These are phyloP conservation scores for Xanthia togata DNA, from an alignment of 2,888 invertebrate genomes.

Conservation along the genomic window DNA sequence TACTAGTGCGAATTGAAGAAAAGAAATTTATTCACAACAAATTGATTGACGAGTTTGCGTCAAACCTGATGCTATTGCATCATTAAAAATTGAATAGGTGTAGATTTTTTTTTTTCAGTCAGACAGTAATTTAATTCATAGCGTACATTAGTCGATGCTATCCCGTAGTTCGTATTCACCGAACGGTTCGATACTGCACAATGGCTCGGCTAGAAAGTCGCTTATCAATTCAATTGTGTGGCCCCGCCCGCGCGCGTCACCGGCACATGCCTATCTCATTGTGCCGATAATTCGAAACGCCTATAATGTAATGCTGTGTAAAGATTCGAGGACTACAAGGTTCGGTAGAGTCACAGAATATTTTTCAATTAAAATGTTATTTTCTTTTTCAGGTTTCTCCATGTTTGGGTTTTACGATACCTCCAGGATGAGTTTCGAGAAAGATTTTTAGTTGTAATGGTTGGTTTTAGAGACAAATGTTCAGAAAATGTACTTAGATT, in stretches of 20 bases:
- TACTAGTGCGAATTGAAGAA: neutral
- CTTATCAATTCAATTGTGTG: conserved; percentile 88
- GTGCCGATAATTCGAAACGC: conserved; percentile 75
- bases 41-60: neutral
- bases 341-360: conserved; percentile 20
- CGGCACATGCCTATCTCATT: conserved; percentile 79
- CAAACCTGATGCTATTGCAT: neutral
- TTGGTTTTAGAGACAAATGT: neutral
- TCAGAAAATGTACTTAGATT: neutral
- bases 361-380: neutral
- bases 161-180: conserved; percentile 49
- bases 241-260: conserved; percentile 80
- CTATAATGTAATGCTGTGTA: conserved; percentile 67
- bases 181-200: conserved; percentile 59
- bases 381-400: neutral
- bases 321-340: conserved; percentile 30
- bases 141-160: conserved; percentile 30
- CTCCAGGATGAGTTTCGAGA: neutral
- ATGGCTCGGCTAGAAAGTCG: conserved; percentile 80
- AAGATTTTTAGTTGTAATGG: neutral
- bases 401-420: neutral
- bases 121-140: conserved; percentile 48
- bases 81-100: neutral
- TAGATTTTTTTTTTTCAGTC: conserved; percentile 24
- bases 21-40: neutral